Evolutionary conservation across 2,888 invertebrate genomes (phyloP).

Genomic region (Caenorhabditis virilis): DNA sequence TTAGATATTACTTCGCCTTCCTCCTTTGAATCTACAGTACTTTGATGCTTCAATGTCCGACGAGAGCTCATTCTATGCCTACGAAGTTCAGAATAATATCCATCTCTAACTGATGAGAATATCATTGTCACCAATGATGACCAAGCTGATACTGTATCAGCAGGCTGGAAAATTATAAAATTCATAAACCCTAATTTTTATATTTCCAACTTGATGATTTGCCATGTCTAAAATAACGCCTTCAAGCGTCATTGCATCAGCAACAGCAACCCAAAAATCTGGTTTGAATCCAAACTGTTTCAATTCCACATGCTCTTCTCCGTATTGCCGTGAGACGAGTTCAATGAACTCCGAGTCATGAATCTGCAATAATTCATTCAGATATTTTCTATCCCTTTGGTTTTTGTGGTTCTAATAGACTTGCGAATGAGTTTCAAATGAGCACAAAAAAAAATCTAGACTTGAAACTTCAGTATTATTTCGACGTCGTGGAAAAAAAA

Average conservation of each 20-base stretch:
- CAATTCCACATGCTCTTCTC: slow-evolving; percentile 63
- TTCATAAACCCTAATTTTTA: not conserved
- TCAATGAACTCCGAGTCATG: slow-evolving; percentile 62
- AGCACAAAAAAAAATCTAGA: not conserved
- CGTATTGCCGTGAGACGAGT: slow-evolving; percentile 54
- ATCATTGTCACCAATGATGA: slow-evolving; percentile 63
- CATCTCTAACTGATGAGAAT: slow-evolving; percentile 65
- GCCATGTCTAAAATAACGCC: slow-evolving; percentile 66
- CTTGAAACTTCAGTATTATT: too few relatives aligned
- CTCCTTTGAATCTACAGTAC: slow-evolving; percentile 44
- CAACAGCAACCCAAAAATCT: slow-evolving; percentile 67
- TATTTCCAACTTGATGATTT: slow-evolving; percentile 55
- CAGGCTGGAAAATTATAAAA: slow-evolving; percentile 49
- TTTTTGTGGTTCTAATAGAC: too few relatives aligned
- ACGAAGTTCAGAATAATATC: slow-evolving; percentile 64
- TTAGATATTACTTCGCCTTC: slow-evolving; percentile 11
- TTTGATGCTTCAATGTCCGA: slow-evolving; percentile 40
- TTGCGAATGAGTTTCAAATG: not conserved
- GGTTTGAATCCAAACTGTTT: slow-evolving; percentile 67
- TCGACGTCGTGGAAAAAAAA: too few relatives aligned
- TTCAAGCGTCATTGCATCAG: slow-evolving; percentile 67
- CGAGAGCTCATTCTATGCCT: slow-evolving; percentile 48
- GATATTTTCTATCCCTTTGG: too few relatives aligned
- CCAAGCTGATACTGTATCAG: slow-evolving; percentile 67
- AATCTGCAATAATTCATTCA: slow-evolving; percentile 45